phyloP scores from a whole-genome alignment of 2,113 vertebrate genomes.

The Astur gentilis region DNA sequence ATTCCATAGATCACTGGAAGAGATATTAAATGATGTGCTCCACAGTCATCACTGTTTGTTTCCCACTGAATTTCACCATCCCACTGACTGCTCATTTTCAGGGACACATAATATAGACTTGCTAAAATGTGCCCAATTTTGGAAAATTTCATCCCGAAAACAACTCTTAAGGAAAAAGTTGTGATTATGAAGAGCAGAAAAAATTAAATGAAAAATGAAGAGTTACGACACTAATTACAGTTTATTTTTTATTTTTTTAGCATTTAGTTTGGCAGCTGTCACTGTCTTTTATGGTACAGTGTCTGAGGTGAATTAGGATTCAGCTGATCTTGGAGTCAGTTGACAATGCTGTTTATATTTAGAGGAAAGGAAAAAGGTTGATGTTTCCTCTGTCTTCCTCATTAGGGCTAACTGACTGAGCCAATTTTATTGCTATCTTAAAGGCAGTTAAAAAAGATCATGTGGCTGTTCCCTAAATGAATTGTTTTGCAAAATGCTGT shows the following conservation, averaged over 20 bases:
- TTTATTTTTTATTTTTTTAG: neutral
- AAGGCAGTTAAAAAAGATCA: conserved; percentile 60
- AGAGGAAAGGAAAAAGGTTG: conserved; percentile 38
- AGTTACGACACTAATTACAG: conserved; percentile 15
- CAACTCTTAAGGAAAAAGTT: neutral
- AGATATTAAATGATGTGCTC: neutral
- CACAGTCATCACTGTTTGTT: neutral
- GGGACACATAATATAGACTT: neutral
- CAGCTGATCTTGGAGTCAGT: conserved; percentile 30
- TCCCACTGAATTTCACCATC: neutral
- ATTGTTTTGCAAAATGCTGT: conserved; percentile 41
- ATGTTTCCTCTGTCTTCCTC: conserved; percentile 48
- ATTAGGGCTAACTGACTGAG: conserved; percentile 33
- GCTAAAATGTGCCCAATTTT: neutral
- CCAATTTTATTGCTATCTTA: conserved; percentile 62
- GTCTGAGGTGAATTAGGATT: conserved; percentile 50
- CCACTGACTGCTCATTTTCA: conserved; percentile 14
- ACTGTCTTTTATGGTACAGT: neutral
- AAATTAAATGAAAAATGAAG: conserved; percentile 10
- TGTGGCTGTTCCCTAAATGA: conserved; percentile 50
- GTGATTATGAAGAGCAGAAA: neutral
- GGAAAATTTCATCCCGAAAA: neutral
- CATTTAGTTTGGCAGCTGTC: conserved; percentile 34
- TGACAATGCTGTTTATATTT: conserved; percentile 52
- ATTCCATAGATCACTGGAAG: neutral